phyloP scores from a whole-genome alignment of 2,797 vertebrate genomes.

The Helostoma temminkii region DNA sequence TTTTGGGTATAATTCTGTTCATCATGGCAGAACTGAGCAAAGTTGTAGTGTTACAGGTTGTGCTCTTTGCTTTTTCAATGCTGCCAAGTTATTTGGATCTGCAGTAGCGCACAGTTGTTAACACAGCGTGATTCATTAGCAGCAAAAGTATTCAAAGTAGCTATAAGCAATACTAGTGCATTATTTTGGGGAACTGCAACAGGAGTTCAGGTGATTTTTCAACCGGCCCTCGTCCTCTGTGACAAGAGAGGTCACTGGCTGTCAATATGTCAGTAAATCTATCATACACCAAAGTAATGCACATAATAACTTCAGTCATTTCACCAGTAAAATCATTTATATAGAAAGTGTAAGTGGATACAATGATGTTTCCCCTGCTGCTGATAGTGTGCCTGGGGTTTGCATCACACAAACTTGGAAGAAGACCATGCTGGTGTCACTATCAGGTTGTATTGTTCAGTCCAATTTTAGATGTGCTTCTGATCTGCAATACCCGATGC shows the following conservation, averaged over 20 bases:
- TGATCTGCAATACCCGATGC: conserved; percentile 71
- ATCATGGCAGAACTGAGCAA: not conserved
- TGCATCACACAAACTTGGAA: conserved; percentile 31
- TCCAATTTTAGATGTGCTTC: conserved; percentile 77
- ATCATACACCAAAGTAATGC: not conserved
- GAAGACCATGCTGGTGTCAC: conserved; percentile 35
- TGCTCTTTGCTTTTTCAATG: not conserved
- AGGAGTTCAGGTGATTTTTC: conserved; percentile 45
- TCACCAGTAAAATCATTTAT: not conserved
- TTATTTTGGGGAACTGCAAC: not conserved
- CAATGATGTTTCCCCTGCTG: not conserved
- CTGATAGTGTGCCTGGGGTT: conserved; percentile 9
- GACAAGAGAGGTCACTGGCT: conserved; percentile 50
- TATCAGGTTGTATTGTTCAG: conserved; percentile 72
- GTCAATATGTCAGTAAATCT: conserved; percentile 16
- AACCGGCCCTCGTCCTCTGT: conserved; percentile 27
- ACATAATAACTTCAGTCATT: not conserved
- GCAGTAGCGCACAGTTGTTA: not conserved
- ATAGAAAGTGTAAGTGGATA: not conserved
- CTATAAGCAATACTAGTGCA: conserved; percentile 4
- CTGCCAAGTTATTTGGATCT: not conserved
- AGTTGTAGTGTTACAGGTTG: not conserved
- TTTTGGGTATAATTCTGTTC: not conserved
- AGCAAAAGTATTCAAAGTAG: conserved; percentile 8
- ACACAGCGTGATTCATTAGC: not conserved